Base-by-base conservation (phyloP, 2,797 vertebrate genomes). In the Coranthus polyacanthus region DNA sequence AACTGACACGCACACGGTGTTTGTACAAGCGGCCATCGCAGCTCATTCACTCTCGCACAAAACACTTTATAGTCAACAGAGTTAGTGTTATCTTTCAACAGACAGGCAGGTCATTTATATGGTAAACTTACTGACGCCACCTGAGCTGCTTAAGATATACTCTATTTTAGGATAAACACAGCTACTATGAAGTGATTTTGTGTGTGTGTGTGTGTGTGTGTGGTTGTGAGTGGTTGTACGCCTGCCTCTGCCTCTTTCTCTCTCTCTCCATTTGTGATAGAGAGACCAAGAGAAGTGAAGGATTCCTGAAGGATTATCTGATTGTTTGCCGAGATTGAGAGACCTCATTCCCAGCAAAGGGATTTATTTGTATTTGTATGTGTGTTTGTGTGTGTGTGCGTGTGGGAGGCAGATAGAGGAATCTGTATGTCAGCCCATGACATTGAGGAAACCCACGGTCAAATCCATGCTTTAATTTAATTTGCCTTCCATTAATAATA, bases 221-320 rank as follows among this genome's bases (percentile, higher is more conserved):
- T 26, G 44, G 22, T 58, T 76, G 63, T 55, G 73, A 55, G 76
- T 77, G 75, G 55, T 52, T 79, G 67, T 72, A 20, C 54, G 41
- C 49, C 47, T 79, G 38, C 42, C 44, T 72, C 67, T 69, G 62
- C 78, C 34, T 46, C 43, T 68, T 46, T 54, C 42, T 69, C 63
- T 49, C 72, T 38, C 66, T 70, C 68, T 81, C 69, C 69, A 60
- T 79, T 78, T 84, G 80, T 81, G 86, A 89, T 89, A 72, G 77
- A 90, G 87, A 88, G 79, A 83, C 87, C 69, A 76, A 74, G 78
- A 87, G 84, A 84, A 88, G 84, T 86, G 84, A 89, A 90, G 85
- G 89, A 90, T 88, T 89, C 87, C 86, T 82, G 74, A 65, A 90
- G 91, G 91, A 92, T 93, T 90, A 92, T 93, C 85, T 93, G 90